phyloP scores from a whole-genome alignment of 2,113 vertebrate genomes.

The Rhea americana region DNA sequence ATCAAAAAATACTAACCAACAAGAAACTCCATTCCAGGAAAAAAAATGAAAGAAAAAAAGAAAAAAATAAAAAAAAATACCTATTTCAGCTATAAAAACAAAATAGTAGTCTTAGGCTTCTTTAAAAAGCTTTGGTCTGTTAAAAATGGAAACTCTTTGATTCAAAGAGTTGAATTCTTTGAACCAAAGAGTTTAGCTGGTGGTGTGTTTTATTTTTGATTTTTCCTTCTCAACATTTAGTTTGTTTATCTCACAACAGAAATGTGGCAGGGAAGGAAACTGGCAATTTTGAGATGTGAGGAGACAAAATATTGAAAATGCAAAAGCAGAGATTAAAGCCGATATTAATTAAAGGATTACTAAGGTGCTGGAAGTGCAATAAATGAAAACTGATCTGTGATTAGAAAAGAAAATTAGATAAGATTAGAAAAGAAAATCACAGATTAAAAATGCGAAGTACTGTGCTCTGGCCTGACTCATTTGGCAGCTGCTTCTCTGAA shows the following conservation, averaged over 20 bases:
- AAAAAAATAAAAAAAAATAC: background rate
- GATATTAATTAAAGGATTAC: background rate
- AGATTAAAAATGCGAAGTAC: background rate
- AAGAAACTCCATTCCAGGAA: background rate
- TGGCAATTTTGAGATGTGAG: background rate
- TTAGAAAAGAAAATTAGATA: background rate
- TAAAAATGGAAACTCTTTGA: background rate
- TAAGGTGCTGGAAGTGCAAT: background rate
- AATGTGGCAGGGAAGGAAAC: background rate
- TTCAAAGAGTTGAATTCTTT: background rate
- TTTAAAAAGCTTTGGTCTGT: background rate
- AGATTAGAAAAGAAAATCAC: background rate
- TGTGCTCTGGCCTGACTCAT: background rate
- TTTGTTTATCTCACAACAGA: background rate
- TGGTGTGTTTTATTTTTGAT: background rate
- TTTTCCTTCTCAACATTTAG: background rate
- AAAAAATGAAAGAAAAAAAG: no score
- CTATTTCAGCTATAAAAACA: background rate
- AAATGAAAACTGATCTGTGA: background rate
- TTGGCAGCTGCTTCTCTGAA: background rate
- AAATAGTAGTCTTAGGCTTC: background rate
- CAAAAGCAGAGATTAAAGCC: background rate
- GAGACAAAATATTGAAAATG: background rate
- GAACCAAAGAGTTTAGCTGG: background rate
- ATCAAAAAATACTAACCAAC: background rate